A percentile compares a stretch with the other conserved stretches of the same genome.
Conservation (phyloP, 2,113 vertebrate species). For the Isurus oxyrinchus region DNA sequence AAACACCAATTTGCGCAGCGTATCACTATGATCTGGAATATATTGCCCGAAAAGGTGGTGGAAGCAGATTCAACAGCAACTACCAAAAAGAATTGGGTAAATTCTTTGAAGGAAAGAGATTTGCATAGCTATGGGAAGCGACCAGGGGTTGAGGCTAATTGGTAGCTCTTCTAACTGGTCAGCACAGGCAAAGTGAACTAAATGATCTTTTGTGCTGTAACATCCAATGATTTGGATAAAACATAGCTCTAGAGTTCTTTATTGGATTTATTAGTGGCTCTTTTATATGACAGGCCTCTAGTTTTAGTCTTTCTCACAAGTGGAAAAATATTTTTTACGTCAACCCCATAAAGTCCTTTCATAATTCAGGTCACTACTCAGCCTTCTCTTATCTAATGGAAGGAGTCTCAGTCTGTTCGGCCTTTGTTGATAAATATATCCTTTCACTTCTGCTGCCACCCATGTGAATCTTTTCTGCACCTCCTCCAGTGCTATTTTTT, state of each 20-base stretch:
- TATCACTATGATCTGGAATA: neutral
- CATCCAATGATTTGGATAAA: neutral
- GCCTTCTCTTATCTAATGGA: neutral
- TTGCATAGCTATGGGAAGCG: neutral
- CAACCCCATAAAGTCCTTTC: neutral
- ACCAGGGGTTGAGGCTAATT: neutral
- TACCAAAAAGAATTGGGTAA: neutral
- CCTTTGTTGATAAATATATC: neutral
- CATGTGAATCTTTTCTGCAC: neutral
- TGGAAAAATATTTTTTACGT: neutral
- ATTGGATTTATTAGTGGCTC: neutral
- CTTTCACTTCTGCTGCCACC: neutral
- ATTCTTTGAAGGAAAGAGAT: neutral
- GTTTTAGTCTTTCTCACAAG: neutral
- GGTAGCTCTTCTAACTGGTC: neutral
- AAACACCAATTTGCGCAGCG: neutral
- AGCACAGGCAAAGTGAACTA: neutral
- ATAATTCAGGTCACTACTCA: neutral
- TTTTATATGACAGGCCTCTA: neutral
- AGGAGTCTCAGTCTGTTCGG: neutral
- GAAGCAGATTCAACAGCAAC: neutral
- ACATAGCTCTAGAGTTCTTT: neutral
- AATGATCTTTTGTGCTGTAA: neutral
- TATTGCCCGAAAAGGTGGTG: neutral
- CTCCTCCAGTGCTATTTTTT: neutral